Percentiles rank a stretch among this genome's conserved stretches.
Evolutionary conservation across 2,797 vertebrate genomes (phyloP).

Genomic region (Pseudochromis fuscus): DNA sequence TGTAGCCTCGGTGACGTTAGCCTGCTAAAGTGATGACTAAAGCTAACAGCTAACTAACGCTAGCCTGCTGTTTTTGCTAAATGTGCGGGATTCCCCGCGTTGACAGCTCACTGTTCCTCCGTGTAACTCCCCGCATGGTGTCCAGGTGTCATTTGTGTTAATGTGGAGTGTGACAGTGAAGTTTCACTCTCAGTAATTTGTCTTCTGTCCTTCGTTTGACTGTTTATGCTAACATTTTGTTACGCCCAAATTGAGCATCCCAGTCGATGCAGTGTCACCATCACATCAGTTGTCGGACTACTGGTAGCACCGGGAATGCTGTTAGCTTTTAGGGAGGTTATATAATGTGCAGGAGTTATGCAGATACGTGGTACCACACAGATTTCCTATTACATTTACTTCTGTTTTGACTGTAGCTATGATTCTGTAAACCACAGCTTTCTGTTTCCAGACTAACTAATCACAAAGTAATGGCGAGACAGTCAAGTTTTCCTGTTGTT

Average conservation of each 20-base stretch:
- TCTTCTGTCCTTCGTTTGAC: constrained; percentile 24
- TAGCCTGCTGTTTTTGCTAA: constrained; percentile 54
- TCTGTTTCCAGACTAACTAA: neutral
- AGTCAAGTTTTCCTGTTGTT: constrained; percentile 9
- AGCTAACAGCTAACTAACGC: constrained; percentile 72
- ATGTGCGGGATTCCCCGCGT: constrained; percentile 6
- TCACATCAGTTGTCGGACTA: constrained; percentile 27
- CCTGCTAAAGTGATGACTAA: constrained; percentile 78
- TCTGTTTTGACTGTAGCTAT: neutral
- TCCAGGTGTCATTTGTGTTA: neutral
- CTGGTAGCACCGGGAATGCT: constrained; percentile 22
- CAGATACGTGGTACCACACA: neutral
- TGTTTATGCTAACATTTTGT: constrained; percentile 43
- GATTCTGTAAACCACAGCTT: neutral
- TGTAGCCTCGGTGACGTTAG: constrained; percentile 70
- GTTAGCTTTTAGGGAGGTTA: neutral
- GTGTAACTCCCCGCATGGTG: neutral
- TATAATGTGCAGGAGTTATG: neutral
- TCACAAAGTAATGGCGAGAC: neutral
- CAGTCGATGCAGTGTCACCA: constrained; percentile 63
- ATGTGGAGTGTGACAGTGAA: neutral
- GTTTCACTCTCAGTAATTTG: neutral
- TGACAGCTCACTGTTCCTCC: constrained; percentile 51
- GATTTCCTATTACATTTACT: neutral
- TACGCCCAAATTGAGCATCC: constrained; percentile 57